Percentiles rank a stretch among this genome's conserved stretches.
These are phyloP conservation scores for Oreortyx pictus DNA, from an alignment of 2,797 vertebrate genomes.

Conservation along the genomic window DNA sequence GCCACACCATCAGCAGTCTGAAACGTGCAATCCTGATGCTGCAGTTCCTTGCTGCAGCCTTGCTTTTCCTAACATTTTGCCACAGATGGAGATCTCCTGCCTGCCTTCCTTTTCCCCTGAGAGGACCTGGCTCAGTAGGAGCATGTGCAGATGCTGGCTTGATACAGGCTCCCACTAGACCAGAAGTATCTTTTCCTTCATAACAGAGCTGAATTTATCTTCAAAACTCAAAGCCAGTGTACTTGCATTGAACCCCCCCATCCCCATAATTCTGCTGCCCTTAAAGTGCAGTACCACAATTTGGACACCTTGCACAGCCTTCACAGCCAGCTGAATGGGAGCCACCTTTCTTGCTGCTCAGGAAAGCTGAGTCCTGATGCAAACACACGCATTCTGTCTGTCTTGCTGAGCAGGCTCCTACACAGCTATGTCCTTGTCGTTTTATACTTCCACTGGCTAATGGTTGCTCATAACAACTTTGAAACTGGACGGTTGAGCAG, in stretches of 20 bases:
- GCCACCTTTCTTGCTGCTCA: accelerated
- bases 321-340: background rate
- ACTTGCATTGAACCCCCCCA: background rate
- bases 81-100: accelerated
- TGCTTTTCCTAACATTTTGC: background rate
- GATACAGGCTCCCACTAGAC: background rate
- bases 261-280: background rate
- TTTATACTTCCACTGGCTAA: background rate
- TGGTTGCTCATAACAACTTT: background rate
- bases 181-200: background rate
- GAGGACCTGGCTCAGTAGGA: background rate
- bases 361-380: background rate
- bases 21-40: background rate
- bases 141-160: background rate
- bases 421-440: background rate
- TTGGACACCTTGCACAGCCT: background rate
- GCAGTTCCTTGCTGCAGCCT: background rate
- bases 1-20: background rate
- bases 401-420: background rate
- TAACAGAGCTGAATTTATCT: background rate
- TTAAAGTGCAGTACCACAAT: background rate
- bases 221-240: background rate
- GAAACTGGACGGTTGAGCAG: background rate
- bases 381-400: background rate
- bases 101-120: background rate